Conservation (phyloP, 2,888 invertebrate genomes). For the Drosophila mulleri region DNA sequence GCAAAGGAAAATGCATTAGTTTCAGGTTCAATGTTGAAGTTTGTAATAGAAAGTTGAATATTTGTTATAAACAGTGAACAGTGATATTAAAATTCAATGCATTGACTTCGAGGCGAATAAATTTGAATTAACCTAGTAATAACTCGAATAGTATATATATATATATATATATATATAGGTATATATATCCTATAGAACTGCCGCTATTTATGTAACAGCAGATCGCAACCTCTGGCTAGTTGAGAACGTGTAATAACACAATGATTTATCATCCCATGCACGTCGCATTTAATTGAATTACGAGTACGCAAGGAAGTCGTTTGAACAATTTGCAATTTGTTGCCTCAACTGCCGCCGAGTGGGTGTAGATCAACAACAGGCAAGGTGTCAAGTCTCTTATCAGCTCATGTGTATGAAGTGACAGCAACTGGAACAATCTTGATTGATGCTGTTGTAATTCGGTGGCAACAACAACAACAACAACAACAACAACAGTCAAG, state of each 20-base stretch:
- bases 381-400: slow-evolving; percentile 48
- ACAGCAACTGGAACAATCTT: slow-evolving; percentile 25
- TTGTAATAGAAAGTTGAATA: not conserved
- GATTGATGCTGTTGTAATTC: slow-evolving; percentile 44
- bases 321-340: slow-evolving; percentile 37
- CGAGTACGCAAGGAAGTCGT: slow-evolving; percentile 41
- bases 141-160: too few relatives aligned
- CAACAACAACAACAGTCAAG: slow-evolving; percentile 2
- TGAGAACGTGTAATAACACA: slow-evolving; percentile 30
- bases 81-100: not conserved
- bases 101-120: too few relatives aligned
- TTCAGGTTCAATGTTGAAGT: slow-evolving; percentile 10
- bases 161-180: too few relatives aligned
- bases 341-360: slow-evolving; percentile 4
- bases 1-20: slow-evolving; percentile 6
- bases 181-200: not conserved
- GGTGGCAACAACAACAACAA: slow-evolving; percentile 1
- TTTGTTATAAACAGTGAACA: not conserved
- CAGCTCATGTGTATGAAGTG: slow-evolving; percentile 4
- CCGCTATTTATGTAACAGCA: slow-evolving; percentile 3
- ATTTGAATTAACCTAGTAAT: too few relatives aligned
- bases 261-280: slow-evolving; percentile 43
- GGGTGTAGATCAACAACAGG: slow-evolving; percentile 22
- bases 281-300: slow-evolving; percentile 58
- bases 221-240: slow-evolving; percentile 11